Evolutionary conservation across 1,140 invertebrate species (phyloP).

Genomic region (Globodera rostochiensis): DNA sequence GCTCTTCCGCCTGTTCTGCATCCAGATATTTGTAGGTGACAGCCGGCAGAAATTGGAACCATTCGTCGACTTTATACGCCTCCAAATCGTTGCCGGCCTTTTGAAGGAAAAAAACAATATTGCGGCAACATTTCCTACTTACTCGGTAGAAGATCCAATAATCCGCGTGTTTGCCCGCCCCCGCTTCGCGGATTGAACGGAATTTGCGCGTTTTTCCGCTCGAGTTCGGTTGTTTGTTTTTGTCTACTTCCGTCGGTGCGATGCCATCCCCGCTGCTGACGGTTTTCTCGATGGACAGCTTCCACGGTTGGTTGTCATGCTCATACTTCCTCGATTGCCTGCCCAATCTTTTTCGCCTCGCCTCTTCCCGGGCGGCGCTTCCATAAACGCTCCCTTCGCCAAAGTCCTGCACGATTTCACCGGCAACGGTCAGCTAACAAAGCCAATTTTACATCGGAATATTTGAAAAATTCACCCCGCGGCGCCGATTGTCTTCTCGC

Average conservation of each 20-base stretch:
- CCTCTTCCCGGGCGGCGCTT: conserved; percentile 61
- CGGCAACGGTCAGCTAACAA: conserved; percentile 35
- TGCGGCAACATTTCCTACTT: neutral
- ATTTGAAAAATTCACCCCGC: conserved; percentile 10
- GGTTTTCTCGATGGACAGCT: conserved; percentile 42
- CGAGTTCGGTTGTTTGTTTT: conserved; percentile 5
- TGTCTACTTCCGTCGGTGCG: neutral
- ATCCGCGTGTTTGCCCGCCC: conserved; percentile 61
- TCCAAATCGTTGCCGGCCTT: conserved; percentile 55
- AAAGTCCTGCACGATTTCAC: conserved; percentile 53
- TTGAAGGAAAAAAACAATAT: neutral
- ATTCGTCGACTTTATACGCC: conserved; percentile 61
- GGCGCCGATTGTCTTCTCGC: conserved; percentile 58
- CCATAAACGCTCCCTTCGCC: conserved; percentile 63
- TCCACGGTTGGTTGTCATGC: conserved; percentile 61
- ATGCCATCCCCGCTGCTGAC: neutral
- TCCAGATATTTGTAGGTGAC: conserved; percentile 55
- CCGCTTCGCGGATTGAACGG: conserved; percentile 58
- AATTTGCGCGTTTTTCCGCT: conserved; percentile 48
- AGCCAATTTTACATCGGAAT: conserved; percentile 14
- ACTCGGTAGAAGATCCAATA: conserved; percentile 65
- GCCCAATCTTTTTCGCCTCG: conserved; percentile 61
- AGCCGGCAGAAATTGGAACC: conserved; percentile 60
- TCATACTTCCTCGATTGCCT: conserved; percentile 52
- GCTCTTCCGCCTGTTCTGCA: conserved; percentile 63